A percentile compares a stretch with the other conserved stretches of the same genome.
phyloP scores from a whole-genome alignment of 2,113 vertebrate species.

The Mus pahari region DNA sequence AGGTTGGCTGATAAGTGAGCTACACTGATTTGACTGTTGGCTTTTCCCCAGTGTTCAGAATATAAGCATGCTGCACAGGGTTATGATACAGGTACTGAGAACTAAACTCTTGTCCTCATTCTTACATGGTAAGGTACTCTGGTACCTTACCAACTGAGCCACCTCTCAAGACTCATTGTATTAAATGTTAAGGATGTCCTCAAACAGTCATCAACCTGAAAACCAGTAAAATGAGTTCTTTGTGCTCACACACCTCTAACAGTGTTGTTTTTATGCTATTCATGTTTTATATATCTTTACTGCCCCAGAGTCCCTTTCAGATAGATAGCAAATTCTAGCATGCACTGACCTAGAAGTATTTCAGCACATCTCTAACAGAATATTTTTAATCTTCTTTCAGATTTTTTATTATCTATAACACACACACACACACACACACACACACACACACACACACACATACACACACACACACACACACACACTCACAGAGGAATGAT shows the following conservation, averaged over 20 bases:
- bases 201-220: not conserved
- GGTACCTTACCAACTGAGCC: not conserved
- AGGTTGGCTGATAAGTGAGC: not conserved
- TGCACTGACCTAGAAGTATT: not conserved
- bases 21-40: too few relatives aligned
- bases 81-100: not conserved
- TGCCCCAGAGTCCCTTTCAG: not conserved
- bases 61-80: not conserved
- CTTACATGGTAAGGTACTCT: not conserved
- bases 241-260: not conserved
- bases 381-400: not conserved
- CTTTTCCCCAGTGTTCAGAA: not conserved
- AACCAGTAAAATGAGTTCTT: not conserved
- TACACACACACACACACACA: not conserved
- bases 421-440: too few relatives aligned
- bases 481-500: not conserved
- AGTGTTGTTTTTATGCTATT: not conserved
- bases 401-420: not conserved
- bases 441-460: too few relatives aligned
- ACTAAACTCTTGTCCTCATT: not conserved
- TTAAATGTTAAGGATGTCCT: not conserved
- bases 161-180: not conserved
- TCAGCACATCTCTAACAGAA: not conserved
- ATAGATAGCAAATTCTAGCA: slow-evolving; percentile 18
- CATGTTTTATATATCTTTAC: not conserved